phyloP scores from a whole-genome alignment of 92 coral and sea anemone genomes.

The Zoanthus sansibaricus region DNA sequence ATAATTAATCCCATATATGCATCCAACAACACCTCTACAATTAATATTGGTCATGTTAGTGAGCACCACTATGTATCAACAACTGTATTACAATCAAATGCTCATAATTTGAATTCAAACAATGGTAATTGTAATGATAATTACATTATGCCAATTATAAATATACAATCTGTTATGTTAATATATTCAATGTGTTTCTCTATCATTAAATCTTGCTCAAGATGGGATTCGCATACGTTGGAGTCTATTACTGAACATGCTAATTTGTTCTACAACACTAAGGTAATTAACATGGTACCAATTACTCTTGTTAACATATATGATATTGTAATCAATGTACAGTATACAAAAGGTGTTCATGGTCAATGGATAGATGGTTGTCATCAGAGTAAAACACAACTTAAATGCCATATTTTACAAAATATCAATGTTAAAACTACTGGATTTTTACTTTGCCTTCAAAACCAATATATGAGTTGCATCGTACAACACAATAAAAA shows the following conservation, averaged over 20 bases:
- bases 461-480: conserved; percentile 36
- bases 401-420: conserved; percentile 37
- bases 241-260: conserved; percentile 54
- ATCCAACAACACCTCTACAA: conserved; percentile 23
- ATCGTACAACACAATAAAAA: conserved; percentile 48
- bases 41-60: conserved; percentile 58
- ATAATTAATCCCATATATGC: conserved; percentile 49
- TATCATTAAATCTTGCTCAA: conserved; percentile 56
- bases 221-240: conserved; percentile 47
- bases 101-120: conserved; percentile 31
- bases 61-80: conserved; percentile 68
- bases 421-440: conserved; percentile 49
- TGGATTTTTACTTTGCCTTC: conserved; percentile 48
- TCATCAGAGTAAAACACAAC: conserved; percentile 44
- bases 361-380: conserved; percentile 40
- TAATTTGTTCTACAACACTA: conserved; percentile 43
- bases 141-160: conserved; percentile 43
- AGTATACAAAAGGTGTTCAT: conserved; percentile 33
- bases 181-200: conserved; percentile 68
- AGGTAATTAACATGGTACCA: no score
- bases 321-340: conserved; percentile 49
- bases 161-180: conserved; percentile 59
- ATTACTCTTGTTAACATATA: conserved; percentile 37
- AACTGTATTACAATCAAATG: conserved; percentile 22
- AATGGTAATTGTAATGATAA: conserved; percentile 33